Conservation (phyloP, 2,888 invertebrate species). For the Amphiduros pacificus region DNA sequence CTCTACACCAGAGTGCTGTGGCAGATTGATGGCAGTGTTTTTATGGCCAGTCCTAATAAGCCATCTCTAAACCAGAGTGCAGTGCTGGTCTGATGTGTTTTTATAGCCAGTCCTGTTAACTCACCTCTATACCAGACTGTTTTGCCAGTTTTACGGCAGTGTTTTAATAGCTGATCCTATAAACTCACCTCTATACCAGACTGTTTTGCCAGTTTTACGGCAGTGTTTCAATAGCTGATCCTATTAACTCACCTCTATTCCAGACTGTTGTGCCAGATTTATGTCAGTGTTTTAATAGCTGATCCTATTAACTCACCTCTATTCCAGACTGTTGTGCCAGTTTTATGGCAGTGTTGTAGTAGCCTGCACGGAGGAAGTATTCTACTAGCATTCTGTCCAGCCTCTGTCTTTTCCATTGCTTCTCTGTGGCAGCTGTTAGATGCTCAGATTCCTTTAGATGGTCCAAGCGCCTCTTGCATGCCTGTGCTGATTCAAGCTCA, state of each 20-base stretch:
- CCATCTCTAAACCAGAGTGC: too few species aligned
- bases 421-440: conserved; percentile 60
- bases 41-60: too few species aligned
- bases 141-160: too few species aligned
- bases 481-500: conserved; percentile 85
- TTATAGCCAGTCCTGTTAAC: not conserved
- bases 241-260: too few species aligned
- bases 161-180: not conserved
- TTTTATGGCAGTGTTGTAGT: conserved; percentile 89
- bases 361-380: conserved; percentile 91
- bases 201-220: too few species aligned
- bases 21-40: too few species aligned
- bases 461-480: conserved; percentile 88
- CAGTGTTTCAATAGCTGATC: not conserved
- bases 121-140: too few species aligned
- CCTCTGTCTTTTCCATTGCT: conserved; percentile 81
- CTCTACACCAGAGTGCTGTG: too few species aligned
- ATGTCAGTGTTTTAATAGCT: conserved; percentile 64
- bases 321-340: conserved; percentile 75
- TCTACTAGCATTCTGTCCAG: conserved; percentile 96
- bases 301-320: conserved; percentile 45
- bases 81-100: too few species aligned
- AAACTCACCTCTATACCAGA: too few species aligned
- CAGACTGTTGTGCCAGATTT: too few species aligned
- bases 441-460: conserved; percentile 76